Base-by-base conservation (phyloP, 2,888 invertebrate genomes). In the Clistopyga incitator region DNA sequence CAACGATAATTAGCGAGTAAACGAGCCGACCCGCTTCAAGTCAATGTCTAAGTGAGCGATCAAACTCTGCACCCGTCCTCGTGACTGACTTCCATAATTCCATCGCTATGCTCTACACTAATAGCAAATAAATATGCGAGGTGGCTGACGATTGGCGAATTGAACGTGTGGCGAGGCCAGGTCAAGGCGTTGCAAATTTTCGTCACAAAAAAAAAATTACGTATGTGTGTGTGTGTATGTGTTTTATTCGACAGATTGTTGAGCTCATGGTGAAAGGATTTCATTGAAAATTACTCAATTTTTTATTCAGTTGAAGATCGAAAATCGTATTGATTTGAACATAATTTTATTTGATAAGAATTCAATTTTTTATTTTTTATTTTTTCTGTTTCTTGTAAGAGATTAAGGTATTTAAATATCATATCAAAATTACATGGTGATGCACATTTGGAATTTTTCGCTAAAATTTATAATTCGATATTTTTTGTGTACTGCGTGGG, bases 31-130 rank as follows among this genome's bases (percentile, higher is more conserved):
- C 45, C 25, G 54, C 34, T 34, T 23, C 45, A 15, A 38, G 61
- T 61, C 50, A 61, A 70, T 52, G 68, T 61, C 78, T 78, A 42
- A 78, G 67, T 78, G 78, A 78, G 25, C 61, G 78, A 78, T 52
- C 70, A 54, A 78, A 29, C 70, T 34, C 20, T 50, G 47, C 47
- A 52, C 45, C 18, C 13, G 65, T 79, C 72, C 65, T 65, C 45
- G 79, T 34, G 11, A 64, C 42, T 47, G 18, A 64, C 79, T 79
- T 79, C 54, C 72, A 47, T 65, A 72, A 20, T 79, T 79, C 54
- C 72, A 47, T 65, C 72, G 20, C 20, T 29, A 15, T 11, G 6
- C 50, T 3, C 2, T 61, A 61, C 18, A 29, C 59, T 61, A 34
- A 34, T 34, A 15, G 59, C 34, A 61, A 4, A 61, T 34, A 34